Evolutionary conservation across 2,888 invertebrate genomes (phyloP).

Genomic region (Acleris emargana): DNA sequence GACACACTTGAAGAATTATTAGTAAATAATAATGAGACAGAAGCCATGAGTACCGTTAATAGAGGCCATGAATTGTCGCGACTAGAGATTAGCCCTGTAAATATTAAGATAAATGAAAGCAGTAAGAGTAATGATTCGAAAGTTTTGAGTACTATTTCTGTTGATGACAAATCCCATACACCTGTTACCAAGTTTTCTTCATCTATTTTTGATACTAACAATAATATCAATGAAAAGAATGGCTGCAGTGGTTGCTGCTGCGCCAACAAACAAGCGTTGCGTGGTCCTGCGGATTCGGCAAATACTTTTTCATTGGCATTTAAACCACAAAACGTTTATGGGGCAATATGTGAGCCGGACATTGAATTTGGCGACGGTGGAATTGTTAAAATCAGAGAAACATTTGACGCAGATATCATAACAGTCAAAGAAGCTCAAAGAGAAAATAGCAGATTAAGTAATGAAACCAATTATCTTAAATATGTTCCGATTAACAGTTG

Average conservation of each 20-base stretch:
- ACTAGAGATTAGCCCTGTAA: neutral
- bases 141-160: neutral
- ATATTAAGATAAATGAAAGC: neutral
- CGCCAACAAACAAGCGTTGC: neutral
- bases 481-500: constrained; percentile 66
- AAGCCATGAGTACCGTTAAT: neutral
- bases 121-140: neutral
- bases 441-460: constrained; percentile 22
- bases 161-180: neutral
- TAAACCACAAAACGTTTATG: neutral
- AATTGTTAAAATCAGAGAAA: constrained; percentile 65
- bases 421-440: constrained; percentile 34
- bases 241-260: constrained; percentile 4
- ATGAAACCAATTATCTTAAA: constrained; percentile 39
- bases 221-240: neutral
- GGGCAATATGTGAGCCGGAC: constrained; percentile 45
- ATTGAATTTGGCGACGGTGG: constrained; percentile 62
- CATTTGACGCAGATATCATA: constrained; percentile 57
- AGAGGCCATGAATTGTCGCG: neutral
- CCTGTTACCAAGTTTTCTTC: neutral
- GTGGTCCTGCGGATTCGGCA: neutral
- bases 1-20: constrained; percentile 3
- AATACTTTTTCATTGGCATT: constrained; percentile 6
- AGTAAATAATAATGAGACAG: neutral
- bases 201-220: neutral